Evolutionary conservation across 2,797 vertebrate species (phyloP).

Genomic region (Borostomias antarcticus): DNA sequence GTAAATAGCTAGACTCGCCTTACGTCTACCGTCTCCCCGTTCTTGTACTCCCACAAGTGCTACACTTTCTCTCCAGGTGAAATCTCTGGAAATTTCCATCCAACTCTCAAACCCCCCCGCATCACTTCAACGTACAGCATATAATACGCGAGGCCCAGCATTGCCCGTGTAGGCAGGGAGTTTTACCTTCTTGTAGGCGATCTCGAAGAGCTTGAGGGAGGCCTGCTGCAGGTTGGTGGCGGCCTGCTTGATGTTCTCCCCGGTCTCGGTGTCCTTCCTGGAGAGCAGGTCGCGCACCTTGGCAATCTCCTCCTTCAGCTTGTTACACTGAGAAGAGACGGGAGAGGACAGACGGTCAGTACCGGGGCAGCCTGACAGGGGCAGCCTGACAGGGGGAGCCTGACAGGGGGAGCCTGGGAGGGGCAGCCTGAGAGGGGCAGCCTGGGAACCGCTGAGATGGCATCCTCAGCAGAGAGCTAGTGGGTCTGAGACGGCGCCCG

Average conservation of each 20-base stretch:
- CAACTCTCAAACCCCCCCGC: too few relatives aligned
- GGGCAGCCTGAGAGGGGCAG: background rate
- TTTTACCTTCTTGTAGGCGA: constrained; percentile 97
- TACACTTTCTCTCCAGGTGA: too few relatives aligned
- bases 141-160: too few relatives aligned
- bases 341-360: background rate
- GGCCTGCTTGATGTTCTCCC: constrained; percentile 94
- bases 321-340: constrained; percentile 82
- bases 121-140: background rate
- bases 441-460: too few relatives aligned
- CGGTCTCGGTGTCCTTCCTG: constrained; percentile 93
- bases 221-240: constrained; percentile 92
- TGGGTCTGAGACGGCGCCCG: constrained; percentile 8
- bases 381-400: too few relatives aligned
- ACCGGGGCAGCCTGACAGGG: background rate
- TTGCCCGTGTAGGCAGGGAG: background rate
- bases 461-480: too few relatives aligned
- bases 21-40: too few relatives aligned
- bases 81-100: too few relatives aligned
- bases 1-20: too few relatives aligned
- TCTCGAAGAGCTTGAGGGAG: constrained; percentile 96
- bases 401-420: background rate
- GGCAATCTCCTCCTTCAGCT: constrained; percentile 91
- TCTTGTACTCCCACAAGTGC: too few relatives aligned
- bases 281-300: constrained; percentile 91